Evolutionary conservation across 1,140 invertebrate species (phyloP), one percentile per base, ranked within the genome.

Genomic region (Vollenhovia emeryi): DNA sequence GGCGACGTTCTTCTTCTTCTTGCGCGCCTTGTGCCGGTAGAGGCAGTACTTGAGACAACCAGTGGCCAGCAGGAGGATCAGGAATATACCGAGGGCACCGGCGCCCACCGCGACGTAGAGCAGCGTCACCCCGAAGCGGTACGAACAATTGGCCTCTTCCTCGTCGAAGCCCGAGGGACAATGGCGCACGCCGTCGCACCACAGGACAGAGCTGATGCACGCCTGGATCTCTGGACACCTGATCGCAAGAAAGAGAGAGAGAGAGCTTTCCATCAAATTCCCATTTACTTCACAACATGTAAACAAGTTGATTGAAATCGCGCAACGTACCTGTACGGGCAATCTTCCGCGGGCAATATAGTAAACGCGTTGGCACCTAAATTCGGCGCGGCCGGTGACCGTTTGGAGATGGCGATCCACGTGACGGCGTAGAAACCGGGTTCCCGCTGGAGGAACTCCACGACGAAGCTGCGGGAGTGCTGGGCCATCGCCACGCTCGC

Each of bases 331-430:
- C 96, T 97, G 92, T 97, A 97, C 45, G 95, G 96, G 91, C 97
- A 97, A 62, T 97, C 97, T 13, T 96, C 95, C 15, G 95, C 95
- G 30, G 95, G 95, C 69, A 96, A 95, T 71, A 97, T 94, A 13
- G 96, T 95, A 79, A 96, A 95, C 24, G 96, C 95, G 73, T 92
- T 94, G 68, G 43, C 95, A 87, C 87, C 90, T 0, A 90, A 24
- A 69, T 86, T 94, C 52, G 95, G 94, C 27, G 96, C 94, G 11
- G 94, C 94, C 18, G 95, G 88, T 0, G 95, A 94, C 87, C 97
- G 96, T 89, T 97, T 97, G 33, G 97, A 97, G 30, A 98, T 96
- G 86, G 97, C 97, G 94, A 98, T 97, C 97, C 97, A 97, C 69
- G 96, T 97, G 36, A 97, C 96, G 6, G 95, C 95, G 91, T 97